Base-by-base conservation (phyloP, 2,797 vertebrate species). In the Lithobates pipiens region DNA sequence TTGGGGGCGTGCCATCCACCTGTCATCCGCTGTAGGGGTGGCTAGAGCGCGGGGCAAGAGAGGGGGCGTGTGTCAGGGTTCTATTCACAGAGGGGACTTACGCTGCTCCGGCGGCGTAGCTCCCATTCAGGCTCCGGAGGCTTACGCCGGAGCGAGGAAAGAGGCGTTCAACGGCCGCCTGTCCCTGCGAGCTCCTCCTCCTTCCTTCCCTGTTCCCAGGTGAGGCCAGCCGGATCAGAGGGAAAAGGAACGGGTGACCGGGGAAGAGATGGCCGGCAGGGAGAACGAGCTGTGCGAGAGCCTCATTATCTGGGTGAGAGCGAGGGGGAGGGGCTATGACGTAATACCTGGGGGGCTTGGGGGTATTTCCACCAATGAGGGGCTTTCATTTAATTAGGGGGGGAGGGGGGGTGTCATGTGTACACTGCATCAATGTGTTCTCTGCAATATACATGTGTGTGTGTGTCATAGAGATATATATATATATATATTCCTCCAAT, bases 291-390 rank as follows among this genome's bases (percentile, higher is more conserved):
- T 95, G 83, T 97, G 96, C 73, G 97, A 98, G 84, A 99, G 98
- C 93, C 96, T 99, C 81, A 93, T 97, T 84, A 93, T 98, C 87
- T 99, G 98, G 98, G 98, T 99, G 93, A 97, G 98, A 93, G 18
- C 4, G 29, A 39, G 63, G 77, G 18, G 13, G 7, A 50, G 32
- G 50, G 50, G 50, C 15, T 18, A 5, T 80, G 78, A 86, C 78
- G 78, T 86, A 72, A 81, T 32, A 16, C 0, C 2, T 34, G 65
- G 27, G 50, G 44, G 44, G 10, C 13, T 46, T 46, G 44, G 18
- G 27, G 29, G 5, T 10, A 34, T 6, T 36, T 57, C 32, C 16
- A 36, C 15, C 25, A 44, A 23, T 50, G 63, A 23, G 39, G 18
- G 70, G 70, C 34, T 11, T 46, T 15, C 44, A 10, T 11, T 11